A percentile compares a stretch with the other conserved stretches of the same genome.
These are phyloP conservation scores for Pseudomugil gertrudae DNA, from an alignment of 2,797 vertebrate genomes.

Conservation along the genomic window DNA sequence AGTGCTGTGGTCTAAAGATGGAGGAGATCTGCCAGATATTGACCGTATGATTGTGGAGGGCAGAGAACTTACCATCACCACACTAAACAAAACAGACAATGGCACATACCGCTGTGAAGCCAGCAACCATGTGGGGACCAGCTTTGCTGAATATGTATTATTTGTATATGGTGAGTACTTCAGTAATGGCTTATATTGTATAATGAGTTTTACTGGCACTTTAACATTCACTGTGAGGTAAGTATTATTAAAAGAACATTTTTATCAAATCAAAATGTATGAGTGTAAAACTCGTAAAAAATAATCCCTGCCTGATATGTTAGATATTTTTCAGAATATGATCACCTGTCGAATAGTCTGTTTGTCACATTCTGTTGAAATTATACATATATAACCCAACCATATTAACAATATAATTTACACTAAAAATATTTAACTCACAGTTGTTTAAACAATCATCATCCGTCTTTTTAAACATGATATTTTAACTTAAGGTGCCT, in stretches of 20 bases:
- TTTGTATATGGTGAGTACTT: slow-evolving; percentile 95
- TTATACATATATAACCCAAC: neutral
- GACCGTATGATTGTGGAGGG: slow-evolving; percentile 98
- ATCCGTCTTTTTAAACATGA: neutral
- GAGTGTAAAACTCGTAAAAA: slow-evolving; percentile 19
- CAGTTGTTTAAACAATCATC: neutral
- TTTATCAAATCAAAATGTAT: neutral
- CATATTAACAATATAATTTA: neutral
- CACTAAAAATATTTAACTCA: neutral
- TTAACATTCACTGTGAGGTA: slow-evolving; percentile 11
- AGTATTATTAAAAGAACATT: neutral
- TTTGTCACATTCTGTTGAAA: neutral
- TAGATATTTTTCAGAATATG: neutral
- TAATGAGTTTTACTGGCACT: slow-evolving; percentile 18
- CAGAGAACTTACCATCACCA: slow-evolving; percentile 93
- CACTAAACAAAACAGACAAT: slow-evolving; percentile 98
- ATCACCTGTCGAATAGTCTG: neutral
- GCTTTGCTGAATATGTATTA: slow-evolving; percentile 93
- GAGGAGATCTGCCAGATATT: slow-evolving; percentile 94
- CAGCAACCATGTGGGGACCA: slow-evolving; percentile 94
- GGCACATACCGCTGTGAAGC: slow-evolving; percentile 98
- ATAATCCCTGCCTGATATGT: neutral
- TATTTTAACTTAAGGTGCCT: neutral
- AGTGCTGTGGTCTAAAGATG: slow-evolving; percentile 97
- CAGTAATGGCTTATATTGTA: slow-evolving; percentile 5